Evolutionary conservation across 2,113 vertebrate genomes (phyloP).

Genomic region (Pithys albifrons): DNA sequence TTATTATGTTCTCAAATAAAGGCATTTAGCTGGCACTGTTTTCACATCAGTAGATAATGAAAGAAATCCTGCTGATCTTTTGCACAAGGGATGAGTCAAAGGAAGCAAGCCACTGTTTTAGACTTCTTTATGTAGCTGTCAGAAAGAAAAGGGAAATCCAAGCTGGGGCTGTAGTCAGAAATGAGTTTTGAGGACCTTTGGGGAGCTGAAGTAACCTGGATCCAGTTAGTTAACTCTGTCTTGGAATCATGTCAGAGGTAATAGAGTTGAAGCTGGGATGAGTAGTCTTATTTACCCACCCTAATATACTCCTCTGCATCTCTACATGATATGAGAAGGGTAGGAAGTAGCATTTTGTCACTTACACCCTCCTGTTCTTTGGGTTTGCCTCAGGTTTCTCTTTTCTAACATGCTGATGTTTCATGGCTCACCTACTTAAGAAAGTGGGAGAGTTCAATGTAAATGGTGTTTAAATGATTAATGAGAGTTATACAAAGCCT

Average conservation of each 20-base stretch:
- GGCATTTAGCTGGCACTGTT: neutral
- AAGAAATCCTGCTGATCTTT: neutral
- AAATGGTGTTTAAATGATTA: neutral
- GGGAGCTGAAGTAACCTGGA: neutral
- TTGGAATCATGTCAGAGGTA: neutral
- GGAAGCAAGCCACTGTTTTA: neutral
- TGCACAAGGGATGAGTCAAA: neutral
- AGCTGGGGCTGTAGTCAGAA: neutral
- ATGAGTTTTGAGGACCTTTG: neutral
- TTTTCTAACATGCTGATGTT: neutral
- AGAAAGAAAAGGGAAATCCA: neutral
- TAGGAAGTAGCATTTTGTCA: neutral
- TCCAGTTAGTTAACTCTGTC: neutral
- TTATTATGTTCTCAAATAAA: neutral
- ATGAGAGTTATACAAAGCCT: neutral
- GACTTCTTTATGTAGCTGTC: neutral
- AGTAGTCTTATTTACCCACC: neutral
- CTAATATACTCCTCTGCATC: neutral
- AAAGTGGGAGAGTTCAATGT: neutral
- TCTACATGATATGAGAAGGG: neutral
- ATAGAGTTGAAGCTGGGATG: neutral
- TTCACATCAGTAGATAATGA: neutral
- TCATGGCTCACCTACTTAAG: neutral
- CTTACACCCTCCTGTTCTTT: neutral
- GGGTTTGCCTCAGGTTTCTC: neutral